These are phyloP conservation scores for Spea bombifrons DNA, from an alignment of 2,113 vertebrate genomes.

Conservation along the genomic window DNA sequence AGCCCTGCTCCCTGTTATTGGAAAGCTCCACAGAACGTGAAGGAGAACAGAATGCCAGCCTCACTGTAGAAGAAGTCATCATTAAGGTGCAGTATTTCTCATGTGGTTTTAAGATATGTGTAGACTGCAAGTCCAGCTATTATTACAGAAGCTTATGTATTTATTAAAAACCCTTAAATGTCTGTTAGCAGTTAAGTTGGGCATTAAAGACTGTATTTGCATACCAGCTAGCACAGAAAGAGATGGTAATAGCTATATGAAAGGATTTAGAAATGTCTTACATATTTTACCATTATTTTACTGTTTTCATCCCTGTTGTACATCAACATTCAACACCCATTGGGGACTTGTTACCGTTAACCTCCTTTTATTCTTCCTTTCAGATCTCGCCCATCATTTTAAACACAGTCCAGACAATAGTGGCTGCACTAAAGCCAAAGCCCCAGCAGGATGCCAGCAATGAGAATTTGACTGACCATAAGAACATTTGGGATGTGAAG, in stretches of 20 bases:
- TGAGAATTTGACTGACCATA: slow-evolving; percentile 45
- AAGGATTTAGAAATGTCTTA: too few species aligned
- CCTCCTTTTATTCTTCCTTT: slow-evolving; percentile 40
- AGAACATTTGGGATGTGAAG: slow-evolving; percentile 75
- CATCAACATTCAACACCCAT: too few species aligned
- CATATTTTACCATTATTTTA: too few species aligned
- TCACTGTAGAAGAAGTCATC: slow-evolving; percentile 78
- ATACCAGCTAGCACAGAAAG: too few species aligned
- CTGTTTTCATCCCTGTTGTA: too few species aligned
- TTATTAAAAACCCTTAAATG: too few species aligned
- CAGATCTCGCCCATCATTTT: slow-evolving; percentile 95
- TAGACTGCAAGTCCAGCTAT: too few species aligned
- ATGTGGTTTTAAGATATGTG: not conserved
- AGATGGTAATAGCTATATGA: too few species aligned
- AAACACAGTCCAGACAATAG: slow-evolving; percentile 88
- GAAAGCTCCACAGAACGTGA: slow-evolving; percentile 68
- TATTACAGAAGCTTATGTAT: too few species aligned
- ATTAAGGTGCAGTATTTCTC: slow-evolving; percentile 74
- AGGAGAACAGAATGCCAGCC: slow-evolving; percentile 70
- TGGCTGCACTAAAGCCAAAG: slow-evolving; percentile 77
- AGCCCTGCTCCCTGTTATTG: slow-evolving; percentile 81
- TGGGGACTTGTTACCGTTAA: too few species aligned
- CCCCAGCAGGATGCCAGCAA: slow-evolving; percentile 59
- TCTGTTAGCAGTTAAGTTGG: too few species aligned
- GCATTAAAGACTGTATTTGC: too few species aligned